Conservation (phyloP, 37 sponge, comb jelly and placozoan species). For the Spongilla lacustris region DNA sequence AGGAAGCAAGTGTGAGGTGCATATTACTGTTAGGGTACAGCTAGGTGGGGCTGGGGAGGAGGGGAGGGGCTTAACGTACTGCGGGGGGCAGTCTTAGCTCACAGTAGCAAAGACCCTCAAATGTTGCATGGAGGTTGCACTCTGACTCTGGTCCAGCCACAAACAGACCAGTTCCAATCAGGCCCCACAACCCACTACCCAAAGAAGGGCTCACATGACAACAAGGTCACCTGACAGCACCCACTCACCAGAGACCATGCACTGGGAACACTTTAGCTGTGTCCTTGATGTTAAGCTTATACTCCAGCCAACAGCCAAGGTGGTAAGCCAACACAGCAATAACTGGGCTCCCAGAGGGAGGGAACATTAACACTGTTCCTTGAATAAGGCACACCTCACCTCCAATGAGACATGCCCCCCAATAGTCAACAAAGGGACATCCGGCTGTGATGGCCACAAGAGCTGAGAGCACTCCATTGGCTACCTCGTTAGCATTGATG, state of each 20-base stretch:
- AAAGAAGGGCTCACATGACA: background rate
- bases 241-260: conserved; percentile 76
- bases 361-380: no score
- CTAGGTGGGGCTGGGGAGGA: no score
- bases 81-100: conserved; percentile 62
- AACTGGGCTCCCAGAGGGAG: conserved; percentile 33
- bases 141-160: conserved; percentile 1
- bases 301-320: conserved; percentile 83
- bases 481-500: conserved; percentile 92
- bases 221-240: no score
- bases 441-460: conserved; percentile 91
- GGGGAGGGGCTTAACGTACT: conserved; percentile 32
- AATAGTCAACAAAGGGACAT: conserved; percentile 85
- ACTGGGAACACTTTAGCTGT: conserved; percentile 92
- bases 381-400: conserved; percentile 26
- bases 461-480: conserved; percentile 88
- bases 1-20: no score
- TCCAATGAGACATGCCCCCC: conserved; percentile 81
- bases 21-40: background rate
- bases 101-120: conserved; percentile 85
- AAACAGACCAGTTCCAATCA: conserved; percentile 70
- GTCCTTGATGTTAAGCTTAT: conserved; percentile 77
- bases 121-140: conserved; percentile 81
- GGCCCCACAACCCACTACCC: conserved; percentile 80
- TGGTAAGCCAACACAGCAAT: conserved; percentile 88